Percentiles rank a stretch among this genome's conserved stretches.
Evolutionary conservation across 2,113 vertebrate genomes (phyloP).

Genomic region (crab-eating macaque (Macaca fascicularis)): T2T-MFA8v1.1 NC_088376.1:40902501-40903000

Average conservation of each 20-base stretch:
- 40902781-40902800: background rate
- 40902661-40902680: background rate
- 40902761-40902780: background rate
- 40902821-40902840: background rate
- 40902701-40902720: background rate
- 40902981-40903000: fast-evolving
- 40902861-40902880: background rate
- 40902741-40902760: background rate
- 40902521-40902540: background rate
- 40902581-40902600: background rate
- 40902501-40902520: no score
- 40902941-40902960: background rate
- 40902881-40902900: background rate
- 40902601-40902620: background rate
- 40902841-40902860: background rate
- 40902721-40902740: background rate
- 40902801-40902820: background rate
- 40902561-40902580: background rate
- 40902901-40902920: background rate
- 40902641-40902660: background rate
- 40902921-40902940: background rate
- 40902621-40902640: background rate
- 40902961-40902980: background rate
- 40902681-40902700: background rate
- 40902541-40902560: background rate